A percentile compares a stretch with the other conserved stretches of the same genome.
These are phyloP conservation scores for Pachycephus smyrnensis DNA, from an alignment of 2,888 invertebrate species.

Conservation along the genomic window DNA sequence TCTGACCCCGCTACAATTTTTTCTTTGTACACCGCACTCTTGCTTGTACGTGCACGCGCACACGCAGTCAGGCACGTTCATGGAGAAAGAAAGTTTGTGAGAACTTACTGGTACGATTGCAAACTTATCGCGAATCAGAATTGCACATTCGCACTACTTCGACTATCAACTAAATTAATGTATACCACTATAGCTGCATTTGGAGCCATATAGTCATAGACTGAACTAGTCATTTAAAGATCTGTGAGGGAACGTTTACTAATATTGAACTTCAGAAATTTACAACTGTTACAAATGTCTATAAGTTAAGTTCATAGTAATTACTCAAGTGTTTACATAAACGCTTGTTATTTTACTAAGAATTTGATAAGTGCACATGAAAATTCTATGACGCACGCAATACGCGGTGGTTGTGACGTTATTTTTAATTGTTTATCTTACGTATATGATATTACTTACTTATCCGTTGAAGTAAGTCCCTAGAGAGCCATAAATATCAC, in stretches of 20 bases:
- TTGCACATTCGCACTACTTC: background rate
- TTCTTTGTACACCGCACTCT: background rate
- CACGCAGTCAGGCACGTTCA: background rate
- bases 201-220: background rate
- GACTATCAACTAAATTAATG: background rate
- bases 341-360: background rate
- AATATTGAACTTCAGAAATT: too few relatives aligned
- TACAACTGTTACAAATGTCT: too few relatives aligned
- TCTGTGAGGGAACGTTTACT: too few relatives aligned
- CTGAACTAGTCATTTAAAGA: too few relatives aligned
- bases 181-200: background rate
- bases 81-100: background rate
- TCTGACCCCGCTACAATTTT: background rate
- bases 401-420: background rate
- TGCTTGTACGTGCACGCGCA: background rate
- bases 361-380: background rate
- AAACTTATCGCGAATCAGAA: background rate
- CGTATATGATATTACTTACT: background rate
- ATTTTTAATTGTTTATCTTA: background rate
- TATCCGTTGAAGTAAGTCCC: background rate
- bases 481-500: slow-evolving; percentile 12
- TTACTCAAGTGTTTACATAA: background rate
- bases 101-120: background rate
- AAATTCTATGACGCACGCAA: background rate
- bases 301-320: too few relatives aligned